These are phyloP conservation scores for Nomada ferruginata DNA, from an alignment of 2,888 invertebrate species.

Conservation along the genomic window DNA sequence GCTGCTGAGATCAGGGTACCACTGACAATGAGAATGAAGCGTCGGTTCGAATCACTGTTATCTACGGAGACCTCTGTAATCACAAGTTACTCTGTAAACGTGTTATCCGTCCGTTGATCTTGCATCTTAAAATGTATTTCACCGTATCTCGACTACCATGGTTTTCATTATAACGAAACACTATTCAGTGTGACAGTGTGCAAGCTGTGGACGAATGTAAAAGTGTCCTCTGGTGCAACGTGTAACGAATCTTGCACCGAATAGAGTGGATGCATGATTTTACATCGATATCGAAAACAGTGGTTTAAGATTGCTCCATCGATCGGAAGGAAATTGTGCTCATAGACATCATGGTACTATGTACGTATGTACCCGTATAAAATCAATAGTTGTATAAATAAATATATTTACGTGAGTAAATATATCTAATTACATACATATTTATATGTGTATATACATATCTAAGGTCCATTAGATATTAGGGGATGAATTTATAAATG, in stretches of 20 bases:
- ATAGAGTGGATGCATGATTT: too few relatives aligned
- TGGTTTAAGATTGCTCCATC: neutral
- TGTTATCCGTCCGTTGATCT: slow-evolving; percentile 65
- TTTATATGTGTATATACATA: too few relatives aligned
- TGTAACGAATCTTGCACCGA: neutral
- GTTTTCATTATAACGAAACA: slow-evolving; percentile 30
- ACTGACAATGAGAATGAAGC: slow-evolving; percentile 24
- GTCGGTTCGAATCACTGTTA: slow-evolving; percentile 46
- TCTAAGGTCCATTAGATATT: too few relatives aligned
- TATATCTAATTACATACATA: neutral
- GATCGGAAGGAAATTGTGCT: neutral
- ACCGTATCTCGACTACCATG: slow-evolving; percentile 4
- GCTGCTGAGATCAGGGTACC: slow-evolving; percentile 14
- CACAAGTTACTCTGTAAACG: slow-evolving; percentile 33
- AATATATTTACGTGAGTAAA: neutral
- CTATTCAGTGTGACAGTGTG: slow-evolving; percentile 31
- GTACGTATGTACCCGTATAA: slow-evolving; percentile 24
- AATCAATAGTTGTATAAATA: slow-evolving; percentile 1
- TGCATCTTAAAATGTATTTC: slow-evolving; percentile 48
- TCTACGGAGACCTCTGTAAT: slow-evolving; percentile 42
- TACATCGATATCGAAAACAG: too few relatives aligned
- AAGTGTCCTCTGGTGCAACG: too few relatives aligned
- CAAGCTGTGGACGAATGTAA: slow-evolving; percentile 3
- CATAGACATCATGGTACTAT: slow-evolving; percentile 14
- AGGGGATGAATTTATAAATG: too few relatives aligned